Evolutionary conservation across 1,140 invertebrate species (phyloP), one percentile per base, ranked within the genome.

Genomic region (Drosophila pectinifera): DNA sequence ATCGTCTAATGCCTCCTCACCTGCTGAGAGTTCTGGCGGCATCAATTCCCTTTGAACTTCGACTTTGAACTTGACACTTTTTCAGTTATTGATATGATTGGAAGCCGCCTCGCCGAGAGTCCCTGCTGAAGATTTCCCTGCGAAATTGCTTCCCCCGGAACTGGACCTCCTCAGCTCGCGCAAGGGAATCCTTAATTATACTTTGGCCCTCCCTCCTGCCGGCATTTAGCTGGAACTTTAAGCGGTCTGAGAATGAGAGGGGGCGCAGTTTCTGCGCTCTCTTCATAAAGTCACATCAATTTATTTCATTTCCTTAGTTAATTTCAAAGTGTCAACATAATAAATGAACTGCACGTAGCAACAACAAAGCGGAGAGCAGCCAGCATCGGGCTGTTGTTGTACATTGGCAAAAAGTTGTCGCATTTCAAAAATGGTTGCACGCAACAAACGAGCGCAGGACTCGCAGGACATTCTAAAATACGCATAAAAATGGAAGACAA

Each of bases 311-410:
- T 88, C 84, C 83, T 89, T 78, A 89, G 84, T 89, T 88, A 88
- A 89, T 88, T 88, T 88, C 84, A 84, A 88, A 88, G 84, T 88
- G 84, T 89, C 84, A 88, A 88, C 84, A 88, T 88, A 89, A 88
- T 89, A 88, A 88, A 88, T 88, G 84, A 88, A 89, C 76, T 88
- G 76, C 84, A 89, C 84, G 79, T 88, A 88, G 84, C 72, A 68
- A 56, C 62, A 64, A 49, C 42, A 56, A 20, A 24, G 64, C 31
- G 51, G 10, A 38, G 51, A 24, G 48, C 45, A 39, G 16, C 39
- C 43, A 57, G 18, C 49, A n/a, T 36, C 7, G 49, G 53, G 22
- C 18, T 18, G 34, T 53, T 53, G 56, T 56, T 80, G 67, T 73
- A 74, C 73, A 73, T 70, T 86, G 70, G 83, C 82, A 86, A 86